phyloP scores from a whole-genome alignment of 2,113 vertebrate species.

The Proterorhinus semilunaris region DNA sequence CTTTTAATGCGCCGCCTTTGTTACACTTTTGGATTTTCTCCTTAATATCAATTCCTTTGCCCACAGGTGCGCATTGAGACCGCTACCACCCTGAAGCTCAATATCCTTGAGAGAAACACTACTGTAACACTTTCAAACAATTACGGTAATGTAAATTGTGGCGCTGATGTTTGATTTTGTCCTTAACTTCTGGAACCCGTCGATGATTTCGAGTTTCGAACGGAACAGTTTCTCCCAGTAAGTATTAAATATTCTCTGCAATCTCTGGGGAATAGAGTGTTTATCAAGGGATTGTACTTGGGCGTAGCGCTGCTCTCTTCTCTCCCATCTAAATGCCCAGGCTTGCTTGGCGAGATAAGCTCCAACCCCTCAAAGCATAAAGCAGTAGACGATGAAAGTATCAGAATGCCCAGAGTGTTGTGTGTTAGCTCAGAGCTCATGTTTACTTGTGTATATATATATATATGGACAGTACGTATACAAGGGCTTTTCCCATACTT shows the following conservation, averaged over 20 bases:
- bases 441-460: too few species aligned
- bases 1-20: background rate
- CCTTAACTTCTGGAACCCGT: slow-evolving; percentile 88
- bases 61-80: slow-evolving; percentile 93
- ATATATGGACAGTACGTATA: too few species aligned
- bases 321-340: too few species aligned
- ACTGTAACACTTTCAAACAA: background rate
- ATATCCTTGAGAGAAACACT: slow-evolving; percentile 85
- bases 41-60: slow-evolving; percentile 1
- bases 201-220: slow-evolving; percentile 97
- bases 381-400: too few species aligned
- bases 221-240: slow-evolving; percentile 94
- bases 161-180: background rate
- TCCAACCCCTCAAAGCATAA: too few species aligned
- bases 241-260: slow-evolving; percentile 54
- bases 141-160: background rate
- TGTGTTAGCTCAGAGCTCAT: too few species aligned
- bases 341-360: too few species aligned
- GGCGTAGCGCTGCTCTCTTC: too few species aligned
- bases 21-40: background rate
- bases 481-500: too few species aligned
- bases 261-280: background rate
- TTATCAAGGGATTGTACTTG: too few species aligned
- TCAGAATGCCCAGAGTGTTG: too few species aligned
- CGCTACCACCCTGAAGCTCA: slow-evolving; percentile 93